Evolutionary conservation across 2,113 vertebrate genomes (phyloP).

Genomic region (Vulpes lagopus): DNA sequence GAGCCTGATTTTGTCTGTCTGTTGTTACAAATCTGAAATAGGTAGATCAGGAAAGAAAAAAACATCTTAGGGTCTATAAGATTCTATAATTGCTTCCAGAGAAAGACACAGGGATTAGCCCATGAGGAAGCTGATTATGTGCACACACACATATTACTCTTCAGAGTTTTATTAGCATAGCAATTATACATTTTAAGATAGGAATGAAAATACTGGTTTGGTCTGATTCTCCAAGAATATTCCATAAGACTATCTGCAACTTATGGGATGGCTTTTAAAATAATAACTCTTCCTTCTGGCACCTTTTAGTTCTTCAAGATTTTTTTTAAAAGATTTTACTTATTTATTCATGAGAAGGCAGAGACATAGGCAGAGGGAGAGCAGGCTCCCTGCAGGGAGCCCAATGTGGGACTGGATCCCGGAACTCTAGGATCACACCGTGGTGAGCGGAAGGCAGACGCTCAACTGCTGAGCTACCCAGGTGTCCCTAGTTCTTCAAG

Average conservation of each 20-base stretch:
- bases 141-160: not conserved
- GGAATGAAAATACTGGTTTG: constrained; percentile 45
- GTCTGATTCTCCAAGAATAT: not conserved
- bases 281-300: not conserved
- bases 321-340: too few species aligned
- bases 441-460: too few species aligned
- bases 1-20: not conserved
- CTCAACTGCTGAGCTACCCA: too few species aligned
- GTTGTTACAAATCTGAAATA: constrained; percentile 5
- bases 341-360: too few species aligned
- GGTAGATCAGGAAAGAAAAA: not conserved
- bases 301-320: constrained; percentile 33
- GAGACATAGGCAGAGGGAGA: too few species aligned
- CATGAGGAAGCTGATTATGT: not conserved
- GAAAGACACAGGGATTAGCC: not conserved
- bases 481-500: not conserved
- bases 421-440: too few species aligned
- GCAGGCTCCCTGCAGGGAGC: too few species aligned
- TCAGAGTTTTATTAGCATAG: not conserved
- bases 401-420: too few species aligned
- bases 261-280: not conserved
- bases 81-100: not conserved
- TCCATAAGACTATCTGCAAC: not conserved
- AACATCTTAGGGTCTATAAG: not conserved
- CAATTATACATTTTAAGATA: not conserved